phyloP scores from a whole-genome alignment of 2,797 vertebrate species.

The Phylloscopus collybita region DNA sequence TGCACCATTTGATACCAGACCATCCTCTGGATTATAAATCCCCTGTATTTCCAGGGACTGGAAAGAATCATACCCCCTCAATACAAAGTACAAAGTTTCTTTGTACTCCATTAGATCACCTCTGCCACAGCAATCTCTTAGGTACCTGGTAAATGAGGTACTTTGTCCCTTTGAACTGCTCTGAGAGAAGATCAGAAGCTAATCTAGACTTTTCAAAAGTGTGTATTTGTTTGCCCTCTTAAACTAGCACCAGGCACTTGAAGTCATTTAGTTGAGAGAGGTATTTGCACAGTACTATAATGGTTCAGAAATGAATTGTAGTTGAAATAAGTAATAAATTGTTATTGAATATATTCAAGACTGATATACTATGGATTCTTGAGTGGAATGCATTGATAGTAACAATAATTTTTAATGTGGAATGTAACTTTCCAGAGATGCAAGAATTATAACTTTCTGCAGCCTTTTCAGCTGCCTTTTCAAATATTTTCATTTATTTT shows the following conservation, averaged over 20 bases:
- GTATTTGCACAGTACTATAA: background rate
- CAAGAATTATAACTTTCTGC: background rate
- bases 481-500: background rate
- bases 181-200: background rate
- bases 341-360: background rate
- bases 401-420: background rate
- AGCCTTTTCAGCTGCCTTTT: background rate
- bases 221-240: background rate
- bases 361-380: background rate
- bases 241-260: background rate
- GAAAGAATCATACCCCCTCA: background rate
- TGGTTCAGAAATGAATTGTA: background rate
- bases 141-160: background rate
- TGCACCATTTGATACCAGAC: background rate
- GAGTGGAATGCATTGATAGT: background rate
- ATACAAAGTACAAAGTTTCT: background rate
- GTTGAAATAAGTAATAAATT: background rate
- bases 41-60: background rate
- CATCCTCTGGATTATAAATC: background rate
- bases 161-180: background rate
- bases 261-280: background rate
- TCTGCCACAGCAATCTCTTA: background rate
- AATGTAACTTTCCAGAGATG: background rate
- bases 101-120: background rate
- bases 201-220: background rate